Evolutionary conservation across 1,140 invertebrate species (phyloP), one percentile per base, ranked within the genome.

Genomic region (Steinernema khuongi): DNA sequence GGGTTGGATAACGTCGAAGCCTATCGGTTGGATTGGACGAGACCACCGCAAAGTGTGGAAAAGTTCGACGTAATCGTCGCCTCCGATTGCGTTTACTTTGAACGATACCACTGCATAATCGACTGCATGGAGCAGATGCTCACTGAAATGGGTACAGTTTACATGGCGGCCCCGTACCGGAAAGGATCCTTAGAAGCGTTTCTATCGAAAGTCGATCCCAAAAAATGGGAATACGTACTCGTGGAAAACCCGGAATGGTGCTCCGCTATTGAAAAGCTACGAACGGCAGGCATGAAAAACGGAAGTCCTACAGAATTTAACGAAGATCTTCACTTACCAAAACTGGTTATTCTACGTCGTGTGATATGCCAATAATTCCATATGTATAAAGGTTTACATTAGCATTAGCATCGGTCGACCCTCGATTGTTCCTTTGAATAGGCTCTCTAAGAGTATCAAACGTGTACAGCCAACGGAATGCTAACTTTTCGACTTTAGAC

Each of bases 41-140:
- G 19, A 4, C 50, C 50, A 22, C 50, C 50, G 4, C 14, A 60
- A 22, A 4, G 4, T 4, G 50, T 22, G 4, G 11, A 60, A 26
- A 60, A 60, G 50, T 60, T 60, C 50, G 50, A 60, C 19, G 22
- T 26, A 4, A 22, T 60, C 50, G 26, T 60, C 50, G 50, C 50
- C 4, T 60, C 50, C 11, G 50, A 60, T 22, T 60, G 50, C 50
- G 50, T 60, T 2, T 60, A 60, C 50, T 60, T 60, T 22, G 50
- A 60, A 22, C 50, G 50, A 22, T 60, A 60, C 19, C 50, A 60
- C 50, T 60, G 50, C 50, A 60, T 60, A 60, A 60, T 60, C 22
- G 50, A 60, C 19, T 60, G 50, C 50, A 60, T 60, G 19, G 50
- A 60, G 19, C 14, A 60, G 50, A 14, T 60, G 11, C 11, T 60